These are phyloP conservation scores for Palythoa heliodiscus DNA, from an alignment of 92 coral and sea anemone species.

Conservation along the genomic window DNA sequence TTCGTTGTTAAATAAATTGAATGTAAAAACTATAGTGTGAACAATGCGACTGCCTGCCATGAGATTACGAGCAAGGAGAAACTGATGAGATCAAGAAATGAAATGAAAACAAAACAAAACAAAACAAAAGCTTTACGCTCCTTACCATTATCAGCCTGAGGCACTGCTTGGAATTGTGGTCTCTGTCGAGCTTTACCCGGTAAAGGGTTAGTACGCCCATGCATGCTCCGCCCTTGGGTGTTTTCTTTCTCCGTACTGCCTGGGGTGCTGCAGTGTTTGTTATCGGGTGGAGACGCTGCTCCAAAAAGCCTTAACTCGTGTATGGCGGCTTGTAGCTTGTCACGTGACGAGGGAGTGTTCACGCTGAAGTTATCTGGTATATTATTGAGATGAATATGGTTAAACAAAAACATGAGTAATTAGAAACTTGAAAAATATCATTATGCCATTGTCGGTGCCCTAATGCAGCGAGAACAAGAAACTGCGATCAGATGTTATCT, in stretches of 20 bases:
- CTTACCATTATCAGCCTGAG: slow-evolving; percentile 17
- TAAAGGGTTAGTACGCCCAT: slow-evolving; percentile 17
- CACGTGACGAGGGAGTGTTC: slow-evolving; percentile 27
- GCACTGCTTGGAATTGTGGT: background rate
- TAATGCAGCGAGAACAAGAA: too few species aligned
- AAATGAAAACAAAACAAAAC: too few species aligned
- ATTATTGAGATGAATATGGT: background rate
- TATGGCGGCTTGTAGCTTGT: slow-evolving; percentile 27
- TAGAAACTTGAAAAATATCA: background rate
- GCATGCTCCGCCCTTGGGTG: slow-evolving; percentile 19
- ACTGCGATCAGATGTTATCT: too few species aligned
- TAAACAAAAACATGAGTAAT: background rate
- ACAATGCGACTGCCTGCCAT: background rate
- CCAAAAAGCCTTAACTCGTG: slow-evolving; percentile 32
- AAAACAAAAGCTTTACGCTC: too few species aligned
- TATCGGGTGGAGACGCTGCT: slow-evolving; percentile 16
- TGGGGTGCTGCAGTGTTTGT: slow-evolving; percentile 10
- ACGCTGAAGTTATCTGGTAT: slow-evolving; percentile 20
- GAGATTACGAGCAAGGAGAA: background rate
- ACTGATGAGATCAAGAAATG: too few species aligned
- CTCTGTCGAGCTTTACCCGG: slow-evolving; percentile 11
- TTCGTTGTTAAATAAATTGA: background rate
- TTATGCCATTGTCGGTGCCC: too few species aligned
- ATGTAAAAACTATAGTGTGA: background rate
- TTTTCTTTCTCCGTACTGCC: background rate